A percentile compares a stretch with the other conserved stretches of the same genome.
These are phyloP conservation scores for Drosophila mayaguana DNA, from an alignment of 2,888 invertebrate species.

Conservation along the genomic window DNA sequence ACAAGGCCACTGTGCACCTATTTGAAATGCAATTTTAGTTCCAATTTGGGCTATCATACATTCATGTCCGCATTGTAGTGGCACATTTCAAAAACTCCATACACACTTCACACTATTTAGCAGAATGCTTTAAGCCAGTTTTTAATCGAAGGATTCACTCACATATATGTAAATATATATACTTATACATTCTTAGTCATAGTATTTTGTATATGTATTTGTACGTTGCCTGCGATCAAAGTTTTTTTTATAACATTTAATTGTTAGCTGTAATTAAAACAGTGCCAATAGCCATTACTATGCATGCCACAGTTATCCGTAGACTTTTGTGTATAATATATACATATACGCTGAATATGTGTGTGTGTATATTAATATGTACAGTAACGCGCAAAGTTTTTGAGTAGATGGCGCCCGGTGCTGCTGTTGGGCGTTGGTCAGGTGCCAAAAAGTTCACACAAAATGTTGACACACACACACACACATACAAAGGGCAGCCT, in stretches of 20 bases:
- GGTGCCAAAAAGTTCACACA: slow-evolving; percentile 67
- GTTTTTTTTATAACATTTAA: slow-evolving; percentile 31
- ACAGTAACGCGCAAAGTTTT: slow-evolving; percentile 10
- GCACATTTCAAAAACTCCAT: slow-evolving; percentile 62
- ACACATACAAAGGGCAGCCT: slow-evolving; percentile 49
- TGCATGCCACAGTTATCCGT: slow-evolving; percentile 27
- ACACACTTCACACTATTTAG: slow-evolving; percentile 30
- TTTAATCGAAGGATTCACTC: slow-evolving; percentile 19
- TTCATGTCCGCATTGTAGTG: slow-evolving; percentile 61
- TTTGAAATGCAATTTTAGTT: slow-evolving; percentile 73
- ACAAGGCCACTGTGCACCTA: slow-evolving; percentile 61
- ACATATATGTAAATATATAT: not conserved
- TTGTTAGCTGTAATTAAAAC: slow-evolving; percentile 30
- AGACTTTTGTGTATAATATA: not conserved
- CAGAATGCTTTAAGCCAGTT: slow-evolving; percentile 38
- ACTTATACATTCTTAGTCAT: too few species aligned
- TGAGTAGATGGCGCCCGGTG: slow-evolving; percentile 49
- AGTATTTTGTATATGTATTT: not conserved
- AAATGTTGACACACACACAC: slow-evolving; percentile 30
- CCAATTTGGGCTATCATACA: slow-evolving; percentile 46
- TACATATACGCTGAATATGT: not conserved
- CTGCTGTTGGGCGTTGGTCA: slow-evolving; percentile 47
- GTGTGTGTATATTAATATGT: slow-evolving; percentile 6
- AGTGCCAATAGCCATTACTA: slow-evolving; percentile 36
- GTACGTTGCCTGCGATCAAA: slow-evolving; percentile 5